Conservation (phyloP, 2,888 invertebrate species). For the Eristalis pertinax region DNA sequence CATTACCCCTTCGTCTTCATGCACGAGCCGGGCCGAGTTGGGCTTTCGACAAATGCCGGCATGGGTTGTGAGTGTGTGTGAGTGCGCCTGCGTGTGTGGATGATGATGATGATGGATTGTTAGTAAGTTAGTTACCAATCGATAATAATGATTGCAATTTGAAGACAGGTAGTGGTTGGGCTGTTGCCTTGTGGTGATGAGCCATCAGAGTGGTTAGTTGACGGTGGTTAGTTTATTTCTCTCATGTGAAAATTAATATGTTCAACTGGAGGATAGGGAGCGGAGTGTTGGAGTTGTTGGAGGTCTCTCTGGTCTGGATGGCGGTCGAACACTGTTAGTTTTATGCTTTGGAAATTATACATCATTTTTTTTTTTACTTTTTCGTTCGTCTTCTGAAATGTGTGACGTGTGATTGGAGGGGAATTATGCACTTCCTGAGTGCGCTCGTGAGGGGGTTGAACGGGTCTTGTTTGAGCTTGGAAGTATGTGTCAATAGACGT, state of each 20-base stretch:
- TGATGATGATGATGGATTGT: slow-evolving; percentile 73
- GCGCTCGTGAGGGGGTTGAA: no score
- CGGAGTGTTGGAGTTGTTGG: background rate
- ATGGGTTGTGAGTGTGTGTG: no score
- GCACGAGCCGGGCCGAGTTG: background rate
- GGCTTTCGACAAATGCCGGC: no score
- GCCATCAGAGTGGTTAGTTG: slow-evolving; percentile 18
- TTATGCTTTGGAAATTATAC: background rate
- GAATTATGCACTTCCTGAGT: no score
- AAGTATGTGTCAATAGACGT: no score
- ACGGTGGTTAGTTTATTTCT: slow-evolving; percentile 5
- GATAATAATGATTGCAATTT: slow-evolving; percentile 70
- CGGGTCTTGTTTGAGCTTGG: no score
- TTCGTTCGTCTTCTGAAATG: no score
- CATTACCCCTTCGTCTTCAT: background rate
- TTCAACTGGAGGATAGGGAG: background rate
- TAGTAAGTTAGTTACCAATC: slow-evolving; percentile 71
- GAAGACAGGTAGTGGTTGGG: slow-evolving; percentile 70
- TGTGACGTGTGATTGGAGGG: no score
- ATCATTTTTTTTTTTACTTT: no score
- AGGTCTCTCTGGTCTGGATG: background rate
- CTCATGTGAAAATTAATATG: slow-evolving; percentile 14
- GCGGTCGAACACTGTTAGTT: background rate
- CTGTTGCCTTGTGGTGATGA: slow-evolving; percentile 57
- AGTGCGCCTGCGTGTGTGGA: slow-evolving; percentile 17